Evolutionary conservation across 2,113 vertebrate genomes (phyloP).

Genomic region (Cariama cristata): DNA sequence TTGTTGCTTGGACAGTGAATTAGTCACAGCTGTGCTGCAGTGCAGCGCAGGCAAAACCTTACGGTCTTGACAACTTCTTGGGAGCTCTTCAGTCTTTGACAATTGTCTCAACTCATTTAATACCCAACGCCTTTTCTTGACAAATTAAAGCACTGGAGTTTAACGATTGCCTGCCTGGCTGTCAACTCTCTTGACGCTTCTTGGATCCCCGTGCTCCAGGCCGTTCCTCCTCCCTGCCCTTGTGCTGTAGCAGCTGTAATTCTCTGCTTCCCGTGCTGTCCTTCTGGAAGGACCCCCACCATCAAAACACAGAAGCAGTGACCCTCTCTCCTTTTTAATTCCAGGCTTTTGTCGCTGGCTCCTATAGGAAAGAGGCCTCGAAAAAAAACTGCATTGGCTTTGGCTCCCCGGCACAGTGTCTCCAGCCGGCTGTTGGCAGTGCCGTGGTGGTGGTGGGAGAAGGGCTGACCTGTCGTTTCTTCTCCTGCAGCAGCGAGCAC

Average conservation of each 20-base stretch:
- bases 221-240: background rate
- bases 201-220: accelerated
- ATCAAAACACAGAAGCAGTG: background rate
- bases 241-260: background rate
- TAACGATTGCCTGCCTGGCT: accelerated
- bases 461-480: background rate
- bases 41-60: accelerated
- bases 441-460: background rate
- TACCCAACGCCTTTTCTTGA: background rate
- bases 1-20: background rate
- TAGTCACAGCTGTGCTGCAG: accelerated
- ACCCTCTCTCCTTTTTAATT: background rate
- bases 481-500: conserved; percentile 65
- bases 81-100: background rate
- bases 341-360: background rate
- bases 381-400: background rate
- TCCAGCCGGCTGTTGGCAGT: background rate
- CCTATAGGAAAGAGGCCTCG: background rate
- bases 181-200: background rate
- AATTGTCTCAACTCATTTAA: background rate
- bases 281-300: background rate
- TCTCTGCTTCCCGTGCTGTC: accelerated
- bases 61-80: accelerated
- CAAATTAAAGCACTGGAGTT: background rate
- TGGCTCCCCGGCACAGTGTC: background rate